A percentile compares a stretch with the other conserved stretches of the same genome.
These are phyloP conservation scores for Lordiphosa clarofinis DNA, from an alignment of 1,140 invertebrate species.

Conservation along the genomic window DNA sequence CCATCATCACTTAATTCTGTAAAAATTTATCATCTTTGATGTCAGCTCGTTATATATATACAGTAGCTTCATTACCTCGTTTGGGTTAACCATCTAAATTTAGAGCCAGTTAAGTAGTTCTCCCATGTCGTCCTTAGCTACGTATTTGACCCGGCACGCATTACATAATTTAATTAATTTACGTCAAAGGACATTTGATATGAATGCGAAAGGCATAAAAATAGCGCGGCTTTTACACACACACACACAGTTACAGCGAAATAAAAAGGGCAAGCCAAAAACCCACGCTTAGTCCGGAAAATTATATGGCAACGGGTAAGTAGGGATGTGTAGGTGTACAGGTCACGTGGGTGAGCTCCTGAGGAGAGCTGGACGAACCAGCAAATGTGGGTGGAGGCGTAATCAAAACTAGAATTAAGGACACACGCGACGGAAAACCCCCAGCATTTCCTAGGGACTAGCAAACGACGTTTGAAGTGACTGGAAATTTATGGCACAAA, in stretches of 20 bases:
- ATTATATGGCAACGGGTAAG: slow-evolving; percentile 18
- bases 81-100: slow-evolving; percentile 42
- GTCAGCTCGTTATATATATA: slow-evolving; percentile 1
- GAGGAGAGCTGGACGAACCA: slow-evolving; percentile 15
- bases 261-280: slow-evolving; percentile 10
- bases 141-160: slow-evolving; percentile 10
- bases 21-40: slow-evolving; percentile 3
- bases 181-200: slow-evolving; percentile 72
- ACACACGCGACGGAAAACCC: slow-evolving; percentile 58
- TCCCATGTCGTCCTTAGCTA: neutral
- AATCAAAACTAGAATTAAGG: slow-evolving; percentile 70
- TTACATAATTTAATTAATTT: slow-evolving; percentile 73
- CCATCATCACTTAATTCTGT: neutral
- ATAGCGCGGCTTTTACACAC: slow-evolving; percentile 18
- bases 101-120: slow-evolving; percentile 53
- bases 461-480: slow-evolving; percentile 17
- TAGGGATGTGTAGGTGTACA: slow-evolving; percentile 1
- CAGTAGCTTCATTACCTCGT: slow-evolving; percentile 1
- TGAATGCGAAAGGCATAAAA: slow-evolving; percentile 51
- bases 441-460: neutral
- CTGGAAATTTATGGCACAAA: slow-evolving; percentile 55
- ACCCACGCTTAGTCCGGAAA: slow-evolving; percentile 27
- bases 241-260: slow-evolving; percentile 3
- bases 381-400: slow-evolving; percentile 23
- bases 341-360: slow-evolving; percentile 14